Base-by-base conservation (phyloP, 64 coral and sea anemone genomes). In the Hydrozoanthus tunicans region DNA sequence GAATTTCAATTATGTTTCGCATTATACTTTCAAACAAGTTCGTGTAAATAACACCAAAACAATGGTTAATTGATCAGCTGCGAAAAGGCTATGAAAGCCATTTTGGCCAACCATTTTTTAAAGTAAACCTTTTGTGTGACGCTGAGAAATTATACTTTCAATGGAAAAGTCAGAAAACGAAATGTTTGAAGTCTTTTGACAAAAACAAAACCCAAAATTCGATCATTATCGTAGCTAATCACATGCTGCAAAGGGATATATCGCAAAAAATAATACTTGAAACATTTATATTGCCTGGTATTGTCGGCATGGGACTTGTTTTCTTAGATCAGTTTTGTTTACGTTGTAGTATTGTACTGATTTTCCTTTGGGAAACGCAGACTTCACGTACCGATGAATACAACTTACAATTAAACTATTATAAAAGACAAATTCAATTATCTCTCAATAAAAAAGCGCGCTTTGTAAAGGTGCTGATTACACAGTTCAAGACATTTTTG, bases 11-110 rank as follows among this genome's bases (percentile, higher is more conserved):
- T 73, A 88, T 88, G 80, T 59, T 74, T 27, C 53, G 6, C 69
- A 88, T 74, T 88, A 88, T 74, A 88, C 84, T 75, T 75, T 73
- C 69, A 88, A 86, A 88, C 84, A 88, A 73, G n/a, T 32, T 56
- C 84, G 68, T 59, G 84, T 88, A 60, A 88, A 88, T 74, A 88
- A 88, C n/a, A 43, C 10, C 20, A 88, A 88, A 73, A 88, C 84
- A 88, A 88, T 73, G 52, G 84, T 13, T 61, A 88, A 88, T 88
- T 88, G 69, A 58, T 73, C 67, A 58, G 56, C 84, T 72, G 55
- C 54, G 32, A 88, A 74, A 26, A 56, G 20, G 13, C 52, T 74
- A 23, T 26, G 53, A 88, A 88, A 73, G 83, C 83, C 23, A 72
- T 86, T 86, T 86, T 11, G 11, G 7, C 11, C 51, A 85, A 56